These are phyloP conservation scores for Pogoniulus pusillus DNA, from an alignment of 2,797 vertebrate species.

Conservation along the genomic window DNA sequence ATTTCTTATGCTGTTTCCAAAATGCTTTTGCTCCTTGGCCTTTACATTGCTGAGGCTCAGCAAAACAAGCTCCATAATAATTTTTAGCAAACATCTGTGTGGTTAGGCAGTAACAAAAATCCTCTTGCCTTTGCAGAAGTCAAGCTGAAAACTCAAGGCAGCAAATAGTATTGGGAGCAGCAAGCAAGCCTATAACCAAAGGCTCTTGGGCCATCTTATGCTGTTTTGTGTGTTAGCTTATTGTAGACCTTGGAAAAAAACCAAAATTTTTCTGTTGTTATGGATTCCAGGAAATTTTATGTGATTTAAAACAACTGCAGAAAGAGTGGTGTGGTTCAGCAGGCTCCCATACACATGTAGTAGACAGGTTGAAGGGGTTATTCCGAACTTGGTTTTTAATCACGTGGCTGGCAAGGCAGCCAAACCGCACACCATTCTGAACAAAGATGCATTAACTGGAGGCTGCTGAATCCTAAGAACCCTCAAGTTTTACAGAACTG, in stretches of 20 bases:
- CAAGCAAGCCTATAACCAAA: background rate
- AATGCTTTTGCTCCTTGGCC: background rate
- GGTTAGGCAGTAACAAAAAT: background rate
- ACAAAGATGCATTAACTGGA: background rate
- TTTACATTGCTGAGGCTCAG: background rate
- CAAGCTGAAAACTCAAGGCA: constrained; percentile 7
- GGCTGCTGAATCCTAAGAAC: background rate
- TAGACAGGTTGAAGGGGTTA: background rate
- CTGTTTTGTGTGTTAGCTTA: background rate
- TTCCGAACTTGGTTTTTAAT: background rate
- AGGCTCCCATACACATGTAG: background rate
- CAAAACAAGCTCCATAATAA: background rate
- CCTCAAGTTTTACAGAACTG: background rate
- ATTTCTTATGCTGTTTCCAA: background rate
- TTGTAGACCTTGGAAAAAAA: background rate
- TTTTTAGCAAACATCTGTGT: background rate
- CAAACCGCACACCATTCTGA: background rate
- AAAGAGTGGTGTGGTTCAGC: background rate
- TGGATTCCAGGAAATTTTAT: background rate
- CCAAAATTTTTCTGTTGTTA: background rate
- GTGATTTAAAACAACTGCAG: background rate
- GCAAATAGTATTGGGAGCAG: background rate
- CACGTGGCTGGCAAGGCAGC: background rate
- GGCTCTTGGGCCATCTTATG: background rate
- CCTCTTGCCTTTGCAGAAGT: constrained; percentile 3